phyloP scores from a whole-genome alignment of 2,113 vertebrate species.

The Cygnus atratus region DNA sequence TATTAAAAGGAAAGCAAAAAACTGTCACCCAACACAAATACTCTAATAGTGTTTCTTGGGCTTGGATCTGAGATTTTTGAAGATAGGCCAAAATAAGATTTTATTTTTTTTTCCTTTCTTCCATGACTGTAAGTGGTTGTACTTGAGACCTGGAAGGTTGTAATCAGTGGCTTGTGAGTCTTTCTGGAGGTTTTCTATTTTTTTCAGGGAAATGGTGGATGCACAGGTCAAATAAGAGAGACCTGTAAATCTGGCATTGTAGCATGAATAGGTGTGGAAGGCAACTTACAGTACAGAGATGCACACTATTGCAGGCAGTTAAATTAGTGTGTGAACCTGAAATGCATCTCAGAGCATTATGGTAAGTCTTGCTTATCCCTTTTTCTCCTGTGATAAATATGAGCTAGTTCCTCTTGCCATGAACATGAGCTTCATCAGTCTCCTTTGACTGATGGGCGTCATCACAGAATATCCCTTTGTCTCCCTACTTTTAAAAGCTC shows the following conservation, averaged over 20 bases:
- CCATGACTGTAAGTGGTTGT: background rate
- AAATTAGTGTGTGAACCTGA: background rate
- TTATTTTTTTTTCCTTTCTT: background rate
- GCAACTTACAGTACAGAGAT: background rate
- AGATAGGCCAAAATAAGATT: background rate
- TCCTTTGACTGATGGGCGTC: background rate
- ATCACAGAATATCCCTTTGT: background rate
- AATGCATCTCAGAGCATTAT: background rate
- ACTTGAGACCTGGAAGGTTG: background rate
- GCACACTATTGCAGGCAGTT: background rate
- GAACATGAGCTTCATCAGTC: background rate
- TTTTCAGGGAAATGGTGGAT: background rate
- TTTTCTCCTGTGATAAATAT: background rate
- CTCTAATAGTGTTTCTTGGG: background rate
- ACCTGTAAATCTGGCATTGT: background rate
- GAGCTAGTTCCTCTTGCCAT: background rate
- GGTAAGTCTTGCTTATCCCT: background rate
- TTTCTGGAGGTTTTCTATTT: background rate
- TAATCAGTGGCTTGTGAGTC: background rate
- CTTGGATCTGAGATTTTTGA: background rate
- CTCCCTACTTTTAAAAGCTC: background rate
- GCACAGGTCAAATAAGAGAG: background rate
- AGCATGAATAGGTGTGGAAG: background rate
- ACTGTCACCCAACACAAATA: background rate
- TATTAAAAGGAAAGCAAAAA: background rate